These are phyloP conservation scores for Acromyrmex heyeri DNA, from an alignment of 1,140 invertebrate genomes.

Conservation along the genomic window DNA sequence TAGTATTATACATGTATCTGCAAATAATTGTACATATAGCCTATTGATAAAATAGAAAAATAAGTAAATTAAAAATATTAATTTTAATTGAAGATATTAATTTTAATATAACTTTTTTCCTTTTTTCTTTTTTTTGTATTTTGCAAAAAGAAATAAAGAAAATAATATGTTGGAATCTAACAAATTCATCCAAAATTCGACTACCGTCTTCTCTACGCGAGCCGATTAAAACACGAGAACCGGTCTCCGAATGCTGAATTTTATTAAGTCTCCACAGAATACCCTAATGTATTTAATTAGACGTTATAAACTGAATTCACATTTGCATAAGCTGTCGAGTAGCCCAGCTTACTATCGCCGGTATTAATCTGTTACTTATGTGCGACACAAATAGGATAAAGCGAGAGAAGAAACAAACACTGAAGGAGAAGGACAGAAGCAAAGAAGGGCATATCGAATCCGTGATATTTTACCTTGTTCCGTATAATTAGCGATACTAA, in stretches of 20 bases:
- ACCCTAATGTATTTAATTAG: constrained; percentile 75
- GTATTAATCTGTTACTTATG: constrained; percentile 73
- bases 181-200: constrained; percentile 13
- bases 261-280: constrained; percentile 66
- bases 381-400: constrained; percentile 73
- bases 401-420: neutral
- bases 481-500: constrained; percentile 80
- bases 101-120: neutral
- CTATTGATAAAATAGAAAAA: neutral
- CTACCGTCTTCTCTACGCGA: neutral
- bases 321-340: constrained; percentile 73
- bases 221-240: constrained; percentile 52
- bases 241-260: constrained; percentile 18
- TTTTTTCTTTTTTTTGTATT: neutral
- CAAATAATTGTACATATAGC: too few relatives aligned
- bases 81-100: constrained; percentile 18
- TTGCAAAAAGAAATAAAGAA: neutral
- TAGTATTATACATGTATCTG: too few relatives aligned
- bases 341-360: constrained; percentile 62
- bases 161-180: constrained; percentile 15
- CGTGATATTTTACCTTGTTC: constrained; percentile 62
- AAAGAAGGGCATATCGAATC: constrained; percentile 27
- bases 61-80: constrained; percentile 3
- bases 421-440: too few relatives aligned
- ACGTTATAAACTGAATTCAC: constrained; percentile 77